Evolutionary conservation across 1,140 invertebrate genomes (phyloP).

Genomic region (Pseudomyrmex dendroicus): DNA sequence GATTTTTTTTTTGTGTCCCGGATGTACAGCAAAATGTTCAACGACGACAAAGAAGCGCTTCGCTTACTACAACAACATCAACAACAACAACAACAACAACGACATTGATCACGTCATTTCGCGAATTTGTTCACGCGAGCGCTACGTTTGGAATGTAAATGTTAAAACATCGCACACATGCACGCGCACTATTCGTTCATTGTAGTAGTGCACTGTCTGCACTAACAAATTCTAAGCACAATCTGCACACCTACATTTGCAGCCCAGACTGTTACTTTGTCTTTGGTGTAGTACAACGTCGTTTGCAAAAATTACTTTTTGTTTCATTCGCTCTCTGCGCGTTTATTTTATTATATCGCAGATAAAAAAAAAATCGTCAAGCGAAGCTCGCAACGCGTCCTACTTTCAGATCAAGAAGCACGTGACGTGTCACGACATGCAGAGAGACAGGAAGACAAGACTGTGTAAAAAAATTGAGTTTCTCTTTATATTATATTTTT

Average conservation of each 20-base stretch:
- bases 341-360: no score
- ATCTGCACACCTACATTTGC: constrained; percentile 8
- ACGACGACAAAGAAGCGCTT: constrained; percentile 32
- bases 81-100: no score
- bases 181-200: not conserved
- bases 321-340: not conserved
- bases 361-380: not conserved
- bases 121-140: not conserved
- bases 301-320: constrained; percentile 1
- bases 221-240: not conserved
- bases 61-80: not conserved
- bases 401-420: not conserved
- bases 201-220: no score
- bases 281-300: constrained; percentile 36
- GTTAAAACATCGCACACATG: constrained; percentile 6
- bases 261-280: constrained; percentile 21
- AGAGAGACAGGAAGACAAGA: constrained; percentile 45
- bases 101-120: not conserved
- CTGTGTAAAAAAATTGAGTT: constrained; percentile 12
- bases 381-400: not conserved
- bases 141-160: constrained; percentile 42
- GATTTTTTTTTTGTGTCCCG: constrained; percentile 7
- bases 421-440: constrained; percentile 18
- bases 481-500: not conserved
- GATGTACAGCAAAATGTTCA: constrained; percentile 8